These are phyloP conservation scores for Lomographa bimaculata DNA, from an alignment of 2,888 invertebrate species.

Conservation along the genomic window DNA sequence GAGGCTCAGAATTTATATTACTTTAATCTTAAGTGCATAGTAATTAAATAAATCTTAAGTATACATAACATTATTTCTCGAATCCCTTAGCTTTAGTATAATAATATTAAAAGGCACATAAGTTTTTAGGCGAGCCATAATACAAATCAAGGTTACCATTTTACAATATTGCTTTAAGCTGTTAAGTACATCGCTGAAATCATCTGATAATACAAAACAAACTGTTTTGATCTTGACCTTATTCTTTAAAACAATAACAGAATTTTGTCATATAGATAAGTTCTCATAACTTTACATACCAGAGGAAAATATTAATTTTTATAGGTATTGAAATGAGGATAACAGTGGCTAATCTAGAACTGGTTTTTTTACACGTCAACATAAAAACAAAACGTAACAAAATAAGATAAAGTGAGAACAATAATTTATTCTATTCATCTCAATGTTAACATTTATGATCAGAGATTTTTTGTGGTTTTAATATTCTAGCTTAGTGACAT, in stretches of 20 bases:
- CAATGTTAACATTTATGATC: too few species aligned
- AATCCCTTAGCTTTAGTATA: conserved; percentile 10
- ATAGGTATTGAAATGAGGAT: too few species aligned
- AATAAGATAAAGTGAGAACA: too few species aligned
- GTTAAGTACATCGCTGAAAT: conserved; percentile 30
- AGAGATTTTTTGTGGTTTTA: too few species aligned
- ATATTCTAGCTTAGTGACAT: too few species aligned
- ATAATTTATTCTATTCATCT: too few species aligned
- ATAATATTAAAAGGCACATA: conserved; percentile 26
- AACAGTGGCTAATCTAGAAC: too few species aligned
- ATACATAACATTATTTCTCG: too few species aligned
- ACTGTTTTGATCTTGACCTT: conserved; percentile 37
- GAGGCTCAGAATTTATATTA: background rate
- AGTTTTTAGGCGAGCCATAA: conserved; percentile 12
- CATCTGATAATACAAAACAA: conserved; percentile 29
- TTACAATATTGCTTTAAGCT: conserved; percentile 6
- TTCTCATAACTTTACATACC: too few species aligned
- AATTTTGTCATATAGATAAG: conserved; percentile 10
- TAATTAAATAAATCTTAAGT: conserved; percentile 12
- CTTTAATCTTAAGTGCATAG: conserved; percentile 1
- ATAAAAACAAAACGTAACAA: too few species aligned
- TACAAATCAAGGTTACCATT: conserved; percentile 22
- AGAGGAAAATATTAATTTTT: too few species aligned
- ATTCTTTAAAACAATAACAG: conserved; percentile 24
- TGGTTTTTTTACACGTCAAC: too few species aligned